A percentile compares a stretch with the other conserved stretches of the same genome.
Evolutionary conservation across 2,888 invertebrate species (phyloP).

Genomic region (Diarsia rubi): DNA sequence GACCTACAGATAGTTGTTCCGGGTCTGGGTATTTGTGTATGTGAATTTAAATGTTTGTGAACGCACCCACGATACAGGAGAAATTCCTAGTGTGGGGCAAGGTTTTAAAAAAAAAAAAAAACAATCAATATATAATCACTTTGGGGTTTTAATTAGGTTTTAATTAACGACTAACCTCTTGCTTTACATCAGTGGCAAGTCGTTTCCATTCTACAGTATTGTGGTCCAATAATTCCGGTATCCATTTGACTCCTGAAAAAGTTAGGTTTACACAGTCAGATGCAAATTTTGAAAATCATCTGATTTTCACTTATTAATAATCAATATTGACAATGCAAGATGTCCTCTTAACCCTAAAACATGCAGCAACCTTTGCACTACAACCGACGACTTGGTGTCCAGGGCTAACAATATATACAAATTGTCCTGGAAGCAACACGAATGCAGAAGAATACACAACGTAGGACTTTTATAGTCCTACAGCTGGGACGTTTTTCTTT

Average conservation of each 20-base stretch:
- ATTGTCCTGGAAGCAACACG: too few species aligned
- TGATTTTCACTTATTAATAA: not conserved
- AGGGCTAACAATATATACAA: too few species aligned
- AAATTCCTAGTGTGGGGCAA: too few species aligned
- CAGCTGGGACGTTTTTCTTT: not conserved
- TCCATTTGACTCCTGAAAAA: conserved; percentile 93
- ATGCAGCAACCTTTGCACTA: too few species aligned
- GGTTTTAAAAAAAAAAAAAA: too few species aligned
- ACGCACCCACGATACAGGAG: too few species aligned
- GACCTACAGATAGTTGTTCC: too few species aligned
- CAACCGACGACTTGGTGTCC: too few species aligned
- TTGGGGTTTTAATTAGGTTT: not conserved
- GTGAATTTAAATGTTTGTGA: too few species aligned
- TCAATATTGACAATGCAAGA: not conserved
- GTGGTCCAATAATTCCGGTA: conserved; percentile 96
- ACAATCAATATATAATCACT: too few species aligned
- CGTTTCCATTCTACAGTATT: conserved; percentile 97
- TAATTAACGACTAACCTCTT: conserved; percentile 91
- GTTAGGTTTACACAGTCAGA: not conserved
- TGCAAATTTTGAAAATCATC: not conserved
- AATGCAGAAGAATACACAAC: not conserved
- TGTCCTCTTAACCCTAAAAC: too few species aligned
- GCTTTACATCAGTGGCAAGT: conserved; percentile 95
- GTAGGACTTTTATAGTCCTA: not conserved
- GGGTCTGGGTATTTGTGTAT: too few species aligned